phyloP scores from a whole-genome alignment of 23 tunicate species.

The Corella eumyota region DNA sequence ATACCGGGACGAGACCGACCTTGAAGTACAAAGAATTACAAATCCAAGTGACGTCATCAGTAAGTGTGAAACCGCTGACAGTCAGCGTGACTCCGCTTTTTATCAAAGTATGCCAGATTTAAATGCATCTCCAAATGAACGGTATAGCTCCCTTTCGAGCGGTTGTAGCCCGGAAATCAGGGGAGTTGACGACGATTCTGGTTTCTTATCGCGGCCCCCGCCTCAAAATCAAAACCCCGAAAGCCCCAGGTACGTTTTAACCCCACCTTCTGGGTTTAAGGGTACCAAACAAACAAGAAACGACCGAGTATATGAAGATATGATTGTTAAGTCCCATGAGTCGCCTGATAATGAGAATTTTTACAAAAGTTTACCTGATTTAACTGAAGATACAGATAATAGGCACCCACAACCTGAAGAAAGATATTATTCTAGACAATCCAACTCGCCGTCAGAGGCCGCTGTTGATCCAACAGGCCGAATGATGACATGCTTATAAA shows the following conservation, averaged over 20 bases:
- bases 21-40: constrained; percentile 52
- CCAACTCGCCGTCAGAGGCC: neutral
- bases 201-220: neutral
- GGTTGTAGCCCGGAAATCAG: constrained; percentile 33
- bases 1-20: constrained; percentile 44
- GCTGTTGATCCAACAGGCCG: constrained; percentile 2
- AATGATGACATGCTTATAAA: constrained; percentile 15
- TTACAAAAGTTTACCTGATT: too few relatives aligned
- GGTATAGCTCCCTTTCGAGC: constrained; percentile 27
- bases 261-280: constrained; percentile 12
- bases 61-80: constrained; percentile 5
- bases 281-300: neutral
- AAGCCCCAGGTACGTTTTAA: constrained; percentile 9
- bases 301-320: constrained; percentile 7
- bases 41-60: constrained; percentile 14
- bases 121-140: constrained; percentile 7
- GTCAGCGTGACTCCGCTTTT: constrained; percentile 63
- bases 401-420: too few relatives aligned
- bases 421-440: too few relatives aligned
- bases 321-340: constrained; percentile 14
- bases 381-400: neutral
- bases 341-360: too few relatives aligned
- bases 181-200: constrained; percentile 5
- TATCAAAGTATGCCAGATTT: constrained; percentile 56
- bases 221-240: neutral